Percentiles rank a stretch among this genome's conserved stretches.
Conservation (phyloP, 2,888 invertebrate genomes). For the Rhagophthalmus giganteus region DNA sequence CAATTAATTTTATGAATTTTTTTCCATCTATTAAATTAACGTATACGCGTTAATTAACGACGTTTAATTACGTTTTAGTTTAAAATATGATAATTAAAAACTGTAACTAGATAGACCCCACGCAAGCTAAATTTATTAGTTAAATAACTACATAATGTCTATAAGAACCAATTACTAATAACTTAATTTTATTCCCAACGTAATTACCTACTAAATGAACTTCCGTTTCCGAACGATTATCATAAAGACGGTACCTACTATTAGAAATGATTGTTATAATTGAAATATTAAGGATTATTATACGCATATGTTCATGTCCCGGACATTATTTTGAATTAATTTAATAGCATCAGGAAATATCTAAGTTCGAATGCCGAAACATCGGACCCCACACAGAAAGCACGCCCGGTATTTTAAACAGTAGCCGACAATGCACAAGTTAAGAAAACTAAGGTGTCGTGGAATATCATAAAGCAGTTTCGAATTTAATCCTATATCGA, state of each 20-base stretch:
- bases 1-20: too few relatives aligned
- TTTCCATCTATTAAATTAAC: too few relatives aligned
- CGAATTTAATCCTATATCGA: slow-evolving; percentile 3
- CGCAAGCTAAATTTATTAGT: slow-evolving; percentile 3
- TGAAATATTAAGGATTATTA: slow-evolving; percentile 31
- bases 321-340: slow-evolving; percentile 33
- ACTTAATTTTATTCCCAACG: slow-evolving; percentile 18
- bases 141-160: slow-evolving; percentile 1
- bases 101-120: slow-evolving; percentile 13
- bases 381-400: slow-evolving; percentile 37
- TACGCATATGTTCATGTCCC: slow-evolving; percentile 28
- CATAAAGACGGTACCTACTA: slow-evolving; percentile 15
- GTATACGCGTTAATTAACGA: too few relatives aligned
- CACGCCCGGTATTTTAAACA: slow-evolving; percentile 35
- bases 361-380: slow-evolving; percentile 34
- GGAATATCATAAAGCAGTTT: slow-evolving; percentile 13
- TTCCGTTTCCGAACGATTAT: slow-evolving; percentile 25
- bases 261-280: slow-evolving; percentile 22
- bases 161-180: slow-evolving; percentile 13
- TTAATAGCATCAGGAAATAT: slow-evolving; percentile 37
- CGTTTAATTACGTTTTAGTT: too few relatives aligned
- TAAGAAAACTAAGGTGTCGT: slow-evolving; percentile 33
- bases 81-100: too few relatives aligned
- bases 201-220: slow-evolving; percentile 9
- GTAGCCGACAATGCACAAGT: slow-evolving; percentile 33